Evolutionary conservation across 2,888 invertebrate species (phyloP).

Genomic region (Tachina grossa): DNA sequence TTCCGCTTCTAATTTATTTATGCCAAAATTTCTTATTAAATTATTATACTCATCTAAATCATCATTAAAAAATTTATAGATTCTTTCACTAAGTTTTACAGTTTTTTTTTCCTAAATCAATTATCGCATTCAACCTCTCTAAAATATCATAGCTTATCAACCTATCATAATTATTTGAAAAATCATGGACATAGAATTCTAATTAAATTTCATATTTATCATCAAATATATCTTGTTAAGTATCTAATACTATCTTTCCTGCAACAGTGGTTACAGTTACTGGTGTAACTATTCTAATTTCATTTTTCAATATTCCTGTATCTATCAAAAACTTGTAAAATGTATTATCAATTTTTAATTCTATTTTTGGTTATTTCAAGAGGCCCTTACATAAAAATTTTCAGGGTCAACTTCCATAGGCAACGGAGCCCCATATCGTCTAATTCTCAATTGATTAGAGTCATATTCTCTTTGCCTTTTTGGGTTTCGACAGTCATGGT

Average conservation of each 20-base stretch:
- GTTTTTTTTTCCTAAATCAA: slow-evolving; percentile 39
- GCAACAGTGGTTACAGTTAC: slow-evolving; percentile 50
- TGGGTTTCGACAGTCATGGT: slow-evolving; percentile 5
- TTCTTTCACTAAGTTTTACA: slow-evolving; percentile 17
- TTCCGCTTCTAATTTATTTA: slow-evolving; percentile 14
- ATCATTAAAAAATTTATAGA: slow-evolving; percentile 70
- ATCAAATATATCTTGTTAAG: slow-evolving; percentile 41
- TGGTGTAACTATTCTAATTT: slow-evolving; percentile 35
- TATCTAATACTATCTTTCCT: slow-evolving; percentile 36
- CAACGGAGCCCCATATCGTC: slow-evolving; percentile 44
- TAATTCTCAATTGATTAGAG: slow-evolving; percentile 55
- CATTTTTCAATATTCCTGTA: slow-evolving; percentile 36
- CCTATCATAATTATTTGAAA: slow-evolving; percentile 52
- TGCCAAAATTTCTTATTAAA: slow-evolving; percentile 7
- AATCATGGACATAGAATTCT: slow-evolving; percentile 42
- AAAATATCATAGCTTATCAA: slow-evolving; percentile 46
- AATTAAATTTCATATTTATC: slow-evolving; percentile 16
- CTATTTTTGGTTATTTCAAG: slow-evolving; percentile 42
- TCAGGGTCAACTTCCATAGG: slow-evolving; percentile 43
- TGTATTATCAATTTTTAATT: slow-evolving; percentile 49
- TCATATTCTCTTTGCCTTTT: slow-evolving; percentile 34
- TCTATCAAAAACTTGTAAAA: slow-evolving; percentile 47
- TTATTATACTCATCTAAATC: slow-evolving; percentile 64
- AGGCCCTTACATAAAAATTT: slow-evolving; percentile 59
- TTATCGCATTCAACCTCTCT: slow-evolving; percentile 43